Conservation (phyloP, 1,140 invertebrate genomes). For the Nasonia longicornis region DNA sequence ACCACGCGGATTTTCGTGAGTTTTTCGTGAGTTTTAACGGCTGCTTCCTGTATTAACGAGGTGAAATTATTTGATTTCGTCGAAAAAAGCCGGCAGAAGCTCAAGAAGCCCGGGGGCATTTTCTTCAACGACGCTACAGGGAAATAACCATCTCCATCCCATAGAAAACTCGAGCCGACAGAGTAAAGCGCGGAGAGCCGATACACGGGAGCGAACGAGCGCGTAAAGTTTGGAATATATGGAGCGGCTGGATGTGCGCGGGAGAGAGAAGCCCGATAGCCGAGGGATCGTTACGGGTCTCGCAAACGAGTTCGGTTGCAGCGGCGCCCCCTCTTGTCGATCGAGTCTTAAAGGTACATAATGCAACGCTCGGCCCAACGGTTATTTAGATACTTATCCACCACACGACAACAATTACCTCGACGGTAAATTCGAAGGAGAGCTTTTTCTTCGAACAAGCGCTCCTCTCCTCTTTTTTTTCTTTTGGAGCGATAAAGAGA, state of each 20-base stretch:
- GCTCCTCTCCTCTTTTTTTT: not conserved
- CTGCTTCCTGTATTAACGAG: not conserved
- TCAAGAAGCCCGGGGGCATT: not conserved
- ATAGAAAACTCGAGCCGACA: not conserved
- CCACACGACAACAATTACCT: conserved; percentile 11
- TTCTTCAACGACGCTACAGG: not conserved
- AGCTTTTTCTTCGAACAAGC: not conserved
- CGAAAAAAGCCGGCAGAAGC: not conserved
- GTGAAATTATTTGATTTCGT: too few relatives aligned
- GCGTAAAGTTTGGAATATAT: not conserved
- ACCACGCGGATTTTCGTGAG: not conserved
- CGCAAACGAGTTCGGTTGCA: conserved; percentile 12
- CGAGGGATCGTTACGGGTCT: not conserved
- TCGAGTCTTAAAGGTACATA: not conserved
- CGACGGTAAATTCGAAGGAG: not conserved
- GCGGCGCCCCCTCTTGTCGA: not conserved
- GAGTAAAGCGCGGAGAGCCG: not conserved
- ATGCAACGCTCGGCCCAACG: not conserved
- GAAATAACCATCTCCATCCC: not conserved
- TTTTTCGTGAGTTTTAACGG: not conserved
- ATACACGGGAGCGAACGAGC: not conserved
- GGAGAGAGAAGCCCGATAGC: conserved; percentile 3
- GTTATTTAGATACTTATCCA: not conserved
- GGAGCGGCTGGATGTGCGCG: not conserved
- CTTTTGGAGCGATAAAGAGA: not conserved